phyloP scores from a whole-genome alignment of 2,113 vertebrate genomes.

The Anthoscopus minutus region DNA sequence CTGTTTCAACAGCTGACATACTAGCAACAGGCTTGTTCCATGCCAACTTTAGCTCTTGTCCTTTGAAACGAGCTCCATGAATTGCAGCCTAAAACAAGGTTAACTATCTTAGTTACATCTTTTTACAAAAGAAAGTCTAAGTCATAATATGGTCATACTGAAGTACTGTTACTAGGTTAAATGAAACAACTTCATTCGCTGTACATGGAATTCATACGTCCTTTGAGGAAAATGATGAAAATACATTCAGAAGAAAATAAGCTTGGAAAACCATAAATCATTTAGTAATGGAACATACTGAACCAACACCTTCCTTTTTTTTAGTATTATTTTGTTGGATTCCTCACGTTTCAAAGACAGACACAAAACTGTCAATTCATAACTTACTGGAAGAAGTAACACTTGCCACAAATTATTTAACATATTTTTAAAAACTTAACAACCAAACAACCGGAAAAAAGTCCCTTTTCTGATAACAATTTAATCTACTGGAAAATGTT shows the following conservation, averaged over 20 bases:
- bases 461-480: not conserved
- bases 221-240: not conserved
- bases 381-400: not conserved
- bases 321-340: not conserved
- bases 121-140: not conserved
- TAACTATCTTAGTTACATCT: not conserved
- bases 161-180: not conserved
- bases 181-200: not conserved
- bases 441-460: not conserved
- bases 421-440: not conserved
- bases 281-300: not conserved
- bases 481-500: constrained; percentile 25
- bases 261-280: not conserved
- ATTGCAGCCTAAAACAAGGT: constrained; percentile 82
- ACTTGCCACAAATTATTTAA: not conserved
- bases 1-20: constrained; percentile 76
- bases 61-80: constrained; percentile 89
- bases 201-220: not conserved
- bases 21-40: constrained; percentile 87
- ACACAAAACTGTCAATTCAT: not conserved
- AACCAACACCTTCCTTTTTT: not conserved
- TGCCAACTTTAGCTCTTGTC: constrained; percentile 84
- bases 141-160: not conserved
- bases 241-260: not conserved
- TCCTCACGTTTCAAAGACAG: not conserved